These are phyloP conservation scores for Smittia sp. DNA, from an alignment of 2,888 invertebrate species.

Conservation along the genomic window DNA sequence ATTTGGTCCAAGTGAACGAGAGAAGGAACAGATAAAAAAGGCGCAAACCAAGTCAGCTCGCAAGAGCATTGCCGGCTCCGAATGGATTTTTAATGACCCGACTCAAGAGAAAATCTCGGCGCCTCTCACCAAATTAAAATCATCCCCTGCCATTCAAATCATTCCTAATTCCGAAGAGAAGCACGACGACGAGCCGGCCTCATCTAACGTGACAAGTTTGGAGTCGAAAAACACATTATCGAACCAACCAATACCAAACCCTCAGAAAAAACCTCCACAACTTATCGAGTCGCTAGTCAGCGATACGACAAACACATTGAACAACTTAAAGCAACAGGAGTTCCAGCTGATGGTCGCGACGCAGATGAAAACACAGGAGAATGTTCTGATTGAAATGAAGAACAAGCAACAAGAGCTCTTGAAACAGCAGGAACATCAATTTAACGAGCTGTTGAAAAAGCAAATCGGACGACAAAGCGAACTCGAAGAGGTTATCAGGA, in stretches of 20 bases:
- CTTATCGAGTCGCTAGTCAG: slow-evolving; percentile 48
- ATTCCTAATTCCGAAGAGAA: slow-evolving; percentile 28
- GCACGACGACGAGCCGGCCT: slow-evolving; percentile 20
- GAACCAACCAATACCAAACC: neutral
- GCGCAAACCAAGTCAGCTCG: slow-evolving; percentile 44
- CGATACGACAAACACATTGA: slow-evolving; percentile 48
- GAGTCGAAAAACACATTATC: slow-evolving; percentile 28
- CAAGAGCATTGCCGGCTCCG: slow-evolving; percentile 32
- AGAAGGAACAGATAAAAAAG: slow-evolving; percentile 44
- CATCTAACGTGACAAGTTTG: neutral
- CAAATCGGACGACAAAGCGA: slow-evolving; percentile 51
- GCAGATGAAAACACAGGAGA: slow-evolving; percentile 52
- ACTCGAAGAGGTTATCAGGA: slow-evolving; percentile 50
- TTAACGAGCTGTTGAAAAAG: slow-evolving; percentile 50
- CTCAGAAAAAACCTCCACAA: neutral
- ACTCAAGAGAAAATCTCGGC: slow-evolving; percentile 1
- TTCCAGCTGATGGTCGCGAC: slow-evolving; percentile 49
- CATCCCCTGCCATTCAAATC: slow-evolving; percentile 37
- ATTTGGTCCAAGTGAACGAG: slow-evolving; percentile 42
- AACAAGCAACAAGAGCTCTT: slow-evolving; percentile 48
- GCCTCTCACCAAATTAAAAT: slow-evolving; percentile 29
- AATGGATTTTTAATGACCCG: slow-evolving; percentile 34
- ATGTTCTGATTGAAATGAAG: slow-evolving; percentile 51
- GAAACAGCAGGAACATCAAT: slow-evolving; percentile 50
- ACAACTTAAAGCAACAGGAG: slow-evolving; percentile 51